These are phyloP conservation scores for Ceratina australensis DNA, from an alignment of 1,140 invertebrate genomes.

Conservation along the genomic window DNA sequence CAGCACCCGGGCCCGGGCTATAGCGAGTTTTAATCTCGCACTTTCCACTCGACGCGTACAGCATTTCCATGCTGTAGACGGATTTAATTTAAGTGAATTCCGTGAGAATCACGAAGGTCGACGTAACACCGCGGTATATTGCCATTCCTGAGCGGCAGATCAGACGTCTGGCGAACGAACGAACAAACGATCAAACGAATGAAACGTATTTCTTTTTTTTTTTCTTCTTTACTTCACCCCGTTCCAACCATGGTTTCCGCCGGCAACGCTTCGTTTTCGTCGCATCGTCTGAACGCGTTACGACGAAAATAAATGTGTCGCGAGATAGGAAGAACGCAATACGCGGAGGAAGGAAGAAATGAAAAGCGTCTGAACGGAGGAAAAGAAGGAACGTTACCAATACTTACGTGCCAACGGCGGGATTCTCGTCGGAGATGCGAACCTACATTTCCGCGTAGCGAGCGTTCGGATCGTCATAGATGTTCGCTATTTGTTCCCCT, in stretches of 20 bases:
- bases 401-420: constrained; percentile 18
- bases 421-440: constrained; percentile 42
- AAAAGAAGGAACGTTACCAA: constrained; percentile 21
- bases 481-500: not conserved
- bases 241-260: constrained; percentile 15
- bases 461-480: constrained; percentile 9
- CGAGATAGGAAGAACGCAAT: constrained; percentile 35
- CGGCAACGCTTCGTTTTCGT: constrained; percentile 10
- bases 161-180: constrained; percentile 18
- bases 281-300: constrained; percentile 2
- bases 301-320: constrained; percentile 8
- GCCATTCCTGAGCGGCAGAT: constrained; percentile 62
- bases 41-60: not conserved
- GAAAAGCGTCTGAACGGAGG: not conserved
- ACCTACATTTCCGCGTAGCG: no score
- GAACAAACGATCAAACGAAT: constrained; percentile 54
- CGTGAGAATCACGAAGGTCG: constrained; percentile 55
- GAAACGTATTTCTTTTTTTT: constrained; percentile 35
- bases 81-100: constrained; percentile 67
- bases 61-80: constrained; percentile 29
- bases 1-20: no score
- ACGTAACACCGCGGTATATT: constrained; percentile 60
- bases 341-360: constrained; percentile 6
- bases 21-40: constrained; percentile 34
- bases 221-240: no score